phyloP scores from a whole-genome alignment of 1,140 invertebrate genomes.

The Cydia fagiglandana region DNA sequence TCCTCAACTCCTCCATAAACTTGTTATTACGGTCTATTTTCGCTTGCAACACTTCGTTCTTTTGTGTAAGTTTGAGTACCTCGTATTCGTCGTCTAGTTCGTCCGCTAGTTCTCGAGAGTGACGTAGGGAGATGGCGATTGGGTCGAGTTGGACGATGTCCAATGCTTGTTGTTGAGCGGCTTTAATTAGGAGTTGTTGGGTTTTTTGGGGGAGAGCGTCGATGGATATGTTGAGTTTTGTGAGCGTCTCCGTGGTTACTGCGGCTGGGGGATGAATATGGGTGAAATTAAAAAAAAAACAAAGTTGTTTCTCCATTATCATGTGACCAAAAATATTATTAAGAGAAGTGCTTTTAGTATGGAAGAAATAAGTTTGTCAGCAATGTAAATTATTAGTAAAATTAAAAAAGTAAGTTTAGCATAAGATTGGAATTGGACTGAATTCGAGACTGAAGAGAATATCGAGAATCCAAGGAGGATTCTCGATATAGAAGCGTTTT shows the following conservation, averaged over 20 bases:
- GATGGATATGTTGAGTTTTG: slow-evolving; percentile 55
- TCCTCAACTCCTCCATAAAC: slow-evolving; percentile 60
- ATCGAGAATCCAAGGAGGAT: too few species aligned
- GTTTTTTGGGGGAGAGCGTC: slow-evolving; percentile 60
- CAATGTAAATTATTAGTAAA: too few species aligned
- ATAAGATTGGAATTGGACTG: too few species aligned
- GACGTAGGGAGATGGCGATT: slow-evolving; percentile 55
- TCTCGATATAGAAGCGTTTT: too few species aligned
- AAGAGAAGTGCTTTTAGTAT: too few species aligned
- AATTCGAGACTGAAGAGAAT: too few species aligned
- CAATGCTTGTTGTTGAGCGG: slow-evolving; percentile 46
- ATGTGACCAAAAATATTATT: too few species aligned
- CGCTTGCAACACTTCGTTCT: slow-evolving; percentile 55
- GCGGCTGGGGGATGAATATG: slow-evolving; percentile 38
- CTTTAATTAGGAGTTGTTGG: slow-evolving; percentile 51
- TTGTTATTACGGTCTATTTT: slow-evolving; percentile 63
- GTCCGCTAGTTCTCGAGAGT: slow-evolving; percentile 50
- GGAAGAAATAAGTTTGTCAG: too few species aligned
- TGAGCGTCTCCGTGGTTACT: slow-evolving; percentile 51
- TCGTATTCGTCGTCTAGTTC: slow-evolving; percentile 65
- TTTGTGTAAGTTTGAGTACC: slow-evolving; percentile 64
- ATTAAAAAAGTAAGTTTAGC: too few species aligned
- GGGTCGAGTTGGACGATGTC: slow-evolving; percentile 56
- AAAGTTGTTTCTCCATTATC: too few species aligned
- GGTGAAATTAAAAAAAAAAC: background rate